Conservation (phyloP, 2,888 invertebrate species). For the Tortricodes alternella region DNA sequence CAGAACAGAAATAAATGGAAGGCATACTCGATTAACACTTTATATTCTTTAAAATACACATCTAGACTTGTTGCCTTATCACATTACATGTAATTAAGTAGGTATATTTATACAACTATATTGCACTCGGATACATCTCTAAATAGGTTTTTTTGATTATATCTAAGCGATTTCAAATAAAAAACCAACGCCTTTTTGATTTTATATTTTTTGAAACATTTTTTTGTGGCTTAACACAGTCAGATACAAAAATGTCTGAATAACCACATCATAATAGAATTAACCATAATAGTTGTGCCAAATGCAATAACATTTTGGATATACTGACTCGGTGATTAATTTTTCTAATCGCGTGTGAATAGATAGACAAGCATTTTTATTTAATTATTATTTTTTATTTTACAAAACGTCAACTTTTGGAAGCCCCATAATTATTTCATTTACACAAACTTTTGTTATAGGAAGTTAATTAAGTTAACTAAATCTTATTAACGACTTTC, state of each 20-base stretch:
- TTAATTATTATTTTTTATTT: conserved; percentile 20
- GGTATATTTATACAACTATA: conserved; percentile 70
- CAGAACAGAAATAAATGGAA: conserved; percentile 47
- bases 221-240: neutral
- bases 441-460: conserved; percentile 39
- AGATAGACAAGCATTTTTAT: conserved; percentile 42
- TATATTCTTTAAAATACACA: conserved; percentile 81
- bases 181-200: no score
- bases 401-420: conserved; percentile 38
- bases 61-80: conserved; percentile 74
- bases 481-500: neutral
- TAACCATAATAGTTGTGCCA: neutral
- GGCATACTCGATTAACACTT: conserved; percentile 69
- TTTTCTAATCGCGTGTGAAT: conserved; percentile 31
- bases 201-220: neutral
- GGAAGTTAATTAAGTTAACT: neutral
- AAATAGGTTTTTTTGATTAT: conserved; percentile 49
- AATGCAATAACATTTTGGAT: neutral
- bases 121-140: conserved; percentile 73
- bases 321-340: neutral
- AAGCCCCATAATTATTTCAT: conserved; percentile 44
- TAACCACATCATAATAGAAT: conserved; percentile 6
- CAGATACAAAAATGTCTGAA: conserved; percentile 1
- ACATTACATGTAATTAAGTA: conserved; percentile 69
- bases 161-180: no score